Percentiles rank a stretch among this genome's conserved stretches.
Evolutionary conservation across 1,140 invertebrate genomes (phyloP).

Genomic region (Psix sp.): DNA sequence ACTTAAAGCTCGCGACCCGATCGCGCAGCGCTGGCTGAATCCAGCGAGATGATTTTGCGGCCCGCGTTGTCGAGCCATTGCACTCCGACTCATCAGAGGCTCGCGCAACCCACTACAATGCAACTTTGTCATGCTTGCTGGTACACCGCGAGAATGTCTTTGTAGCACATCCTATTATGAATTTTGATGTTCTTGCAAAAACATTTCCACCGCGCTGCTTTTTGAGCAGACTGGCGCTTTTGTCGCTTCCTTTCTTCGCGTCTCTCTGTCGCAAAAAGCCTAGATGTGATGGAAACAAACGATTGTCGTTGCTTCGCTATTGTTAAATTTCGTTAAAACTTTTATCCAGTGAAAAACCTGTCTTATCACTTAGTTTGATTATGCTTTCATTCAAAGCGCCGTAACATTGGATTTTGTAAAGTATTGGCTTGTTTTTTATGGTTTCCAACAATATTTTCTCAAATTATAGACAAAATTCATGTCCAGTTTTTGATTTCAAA

Average conservation of each 20-base stretch:
- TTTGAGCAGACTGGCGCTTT: conserved; percentile 9
- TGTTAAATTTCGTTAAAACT: too few relatives aligned
- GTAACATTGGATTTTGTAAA: too few relatives aligned
- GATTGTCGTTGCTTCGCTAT: conserved; percentile 32
- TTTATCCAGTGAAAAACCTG: too few relatives aligned
- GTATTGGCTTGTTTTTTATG: too few relatives aligned
- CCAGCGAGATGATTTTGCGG: conserved; percentile 61
- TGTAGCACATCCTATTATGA: conserved; percentile 41
- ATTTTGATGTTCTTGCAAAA: conserved; percentile 43
- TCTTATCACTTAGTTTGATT: too few relatives aligned
- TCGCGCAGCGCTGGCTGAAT: conserved; percentile 44
- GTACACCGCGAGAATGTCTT: conserved; percentile 32
- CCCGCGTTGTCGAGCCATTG: conserved; percentile 37
- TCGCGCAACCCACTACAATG: conserved; percentile 59
- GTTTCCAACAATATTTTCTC: too few relatives aligned
- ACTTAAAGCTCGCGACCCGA: conserved; percentile 49
- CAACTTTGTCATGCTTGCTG: conserved; percentile 58
- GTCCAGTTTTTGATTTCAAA: too few relatives aligned
- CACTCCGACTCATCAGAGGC: conserved; percentile 49
- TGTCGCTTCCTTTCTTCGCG: conserved; percentile 7
- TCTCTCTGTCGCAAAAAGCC: conserved; percentile 14
- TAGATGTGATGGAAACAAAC: conserved; percentile 39
- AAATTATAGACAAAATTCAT: too few relatives aligned
- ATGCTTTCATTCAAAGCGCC: too few relatives aligned
- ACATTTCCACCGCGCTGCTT: conserved; percentile 33